Percentiles rank a stretch among this genome's conserved stretches.
These are phyloP conservation scores for Papilio polytes DNA, from an alignment of 1,140 invertebrate species.

Conservation along the genomic window DNA sequence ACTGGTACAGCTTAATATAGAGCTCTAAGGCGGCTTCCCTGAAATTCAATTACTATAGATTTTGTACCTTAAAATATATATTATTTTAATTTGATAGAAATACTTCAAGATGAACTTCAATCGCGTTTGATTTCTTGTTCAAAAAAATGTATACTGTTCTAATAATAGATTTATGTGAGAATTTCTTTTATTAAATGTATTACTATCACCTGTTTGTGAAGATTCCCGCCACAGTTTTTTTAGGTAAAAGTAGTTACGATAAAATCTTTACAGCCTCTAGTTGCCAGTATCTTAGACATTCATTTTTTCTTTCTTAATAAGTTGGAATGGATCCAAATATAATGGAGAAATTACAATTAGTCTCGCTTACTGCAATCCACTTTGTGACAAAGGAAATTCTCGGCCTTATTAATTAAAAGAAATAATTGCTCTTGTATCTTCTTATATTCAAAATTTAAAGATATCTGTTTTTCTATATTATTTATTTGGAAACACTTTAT, in stretches of 20 bases:
- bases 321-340: slow-evolving; percentile 15
- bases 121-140: neutral
- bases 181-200: too few species aligned
- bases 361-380: slow-evolving; percentile 21
- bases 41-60: slow-evolving; percentile 40
- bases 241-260: neutral
- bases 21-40: slow-evolving; percentile 39
- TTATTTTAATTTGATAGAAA: neutral
- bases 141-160: neutral
- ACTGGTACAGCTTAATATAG: slow-evolving; percentile 44
- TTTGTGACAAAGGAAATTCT: slow-evolving; percentile 21
- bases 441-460: neutral
- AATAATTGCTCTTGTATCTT: neutral
- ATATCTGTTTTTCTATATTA: neutral
- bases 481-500: neutral
- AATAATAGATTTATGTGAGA: too few species aligned
- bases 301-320: neutral
- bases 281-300: neutral
- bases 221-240: neutral
- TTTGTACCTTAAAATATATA: neutral
- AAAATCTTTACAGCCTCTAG: neutral
- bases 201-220: neutral
- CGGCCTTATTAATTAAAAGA: neutral
- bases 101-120: neutral
- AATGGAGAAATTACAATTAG: neutral